Percentiles rank a stretch among this genome's conserved stretches.
Conservation (phyloP, 1,140 invertebrate genomes). For the Oryctes rhinoceros region DNA sequence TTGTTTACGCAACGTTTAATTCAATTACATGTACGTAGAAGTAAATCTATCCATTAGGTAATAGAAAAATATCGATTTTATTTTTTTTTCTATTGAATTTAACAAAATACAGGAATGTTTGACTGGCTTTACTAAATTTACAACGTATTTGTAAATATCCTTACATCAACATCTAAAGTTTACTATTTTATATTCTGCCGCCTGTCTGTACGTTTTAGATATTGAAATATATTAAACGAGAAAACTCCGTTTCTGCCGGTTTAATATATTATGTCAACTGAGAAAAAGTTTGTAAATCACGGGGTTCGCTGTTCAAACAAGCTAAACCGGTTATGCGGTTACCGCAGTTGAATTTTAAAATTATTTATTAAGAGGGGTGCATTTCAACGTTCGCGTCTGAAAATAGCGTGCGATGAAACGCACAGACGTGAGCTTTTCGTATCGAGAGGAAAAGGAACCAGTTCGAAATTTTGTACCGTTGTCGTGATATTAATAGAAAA, state of each 20-base stretch:
- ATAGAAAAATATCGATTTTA: too few relatives aligned
- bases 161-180: neutral
- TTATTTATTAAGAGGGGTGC: neutral
- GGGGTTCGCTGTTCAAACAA: slow-evolving; percentile 13
- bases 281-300: slow-evolving; percentile 22
- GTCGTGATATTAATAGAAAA: neutral
- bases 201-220: neutral
- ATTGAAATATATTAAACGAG: slow-evolving; percentile 19
- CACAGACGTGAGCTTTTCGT: neutral
- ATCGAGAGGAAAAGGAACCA: neutral
- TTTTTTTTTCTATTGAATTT: too few relatives aligned
- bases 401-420: neutral
- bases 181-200: neutral
- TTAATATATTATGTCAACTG: slow-evolving; percentile 16
- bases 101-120: too few relatives aligned
- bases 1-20: slow-evolving; percentile 20
- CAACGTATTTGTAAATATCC: neutral
- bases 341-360: slow-evolving; percentile 5
- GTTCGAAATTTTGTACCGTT: neutral
- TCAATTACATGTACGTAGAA: neutral
- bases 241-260: neutral
- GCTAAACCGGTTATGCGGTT: slow-evolving; percentile 10
- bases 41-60: too few relatives aligned
- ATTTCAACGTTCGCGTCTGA: neutral
- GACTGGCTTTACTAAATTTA: too few relatives aligned